Conservation (phyloP, 2,888 invertebrate species). For the Leptinotarsa juncta region DNA sequence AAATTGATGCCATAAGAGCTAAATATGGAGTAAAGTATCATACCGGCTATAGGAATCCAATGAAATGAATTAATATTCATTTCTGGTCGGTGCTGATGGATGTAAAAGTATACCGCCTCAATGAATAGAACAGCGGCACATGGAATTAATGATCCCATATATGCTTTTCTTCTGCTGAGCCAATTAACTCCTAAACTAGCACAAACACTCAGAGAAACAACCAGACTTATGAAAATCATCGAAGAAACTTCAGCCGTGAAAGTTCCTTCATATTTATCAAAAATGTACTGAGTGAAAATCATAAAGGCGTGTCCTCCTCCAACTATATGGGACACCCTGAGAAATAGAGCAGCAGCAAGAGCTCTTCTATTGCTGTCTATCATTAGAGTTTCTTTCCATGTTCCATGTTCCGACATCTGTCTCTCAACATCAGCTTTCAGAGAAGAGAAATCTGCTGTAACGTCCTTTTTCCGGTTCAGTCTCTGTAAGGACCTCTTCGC, state of each 20-base stretch:
- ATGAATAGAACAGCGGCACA: conserved; percentile 49
- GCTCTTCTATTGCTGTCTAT: conserved; percentile 56
- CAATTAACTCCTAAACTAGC: conserved; percentile 51
- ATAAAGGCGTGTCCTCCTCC: conserved; percentile 55
- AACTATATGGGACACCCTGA: conserved; percentile 57
- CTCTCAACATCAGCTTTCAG: conserved; percentile 54
- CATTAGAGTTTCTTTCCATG: conserved; percentile 55
- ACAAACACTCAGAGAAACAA: conserved; percentile 43
- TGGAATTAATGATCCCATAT: conserved; percentile 52
- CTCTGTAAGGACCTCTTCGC: conserved; percentile 52
- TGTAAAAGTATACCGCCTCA: conserved; percentile 54
- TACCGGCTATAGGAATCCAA: conserved; percentile 57
- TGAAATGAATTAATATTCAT: conserved; percentile 42
- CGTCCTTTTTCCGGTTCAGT: conserved; percentile 50
- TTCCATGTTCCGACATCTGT: conserved; percentile 58
- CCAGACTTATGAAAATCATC: conserved; percentile 52
- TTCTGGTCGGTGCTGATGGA: conserved; percentile 45
- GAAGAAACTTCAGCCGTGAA: conserved; percentile 55
- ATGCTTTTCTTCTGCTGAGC: conserved; percentile 54
- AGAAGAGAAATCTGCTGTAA: conserved; percentile 51
- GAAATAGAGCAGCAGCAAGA: conserved; percentile 52
- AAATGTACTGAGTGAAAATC: conserved; percentile 57
- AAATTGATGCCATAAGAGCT: conserved; percentile 51
- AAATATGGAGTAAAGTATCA: conserved; percentile 43
- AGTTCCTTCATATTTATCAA: conserved; percentile 57